Percentiles rank a stretch among this genome's conserved stretches.
These are phyloP conservation scores for Phyllostomus discolor DNA, from an alignment of 2,113 vertebrate genomes.

Conservation along the genomic window DNA sequence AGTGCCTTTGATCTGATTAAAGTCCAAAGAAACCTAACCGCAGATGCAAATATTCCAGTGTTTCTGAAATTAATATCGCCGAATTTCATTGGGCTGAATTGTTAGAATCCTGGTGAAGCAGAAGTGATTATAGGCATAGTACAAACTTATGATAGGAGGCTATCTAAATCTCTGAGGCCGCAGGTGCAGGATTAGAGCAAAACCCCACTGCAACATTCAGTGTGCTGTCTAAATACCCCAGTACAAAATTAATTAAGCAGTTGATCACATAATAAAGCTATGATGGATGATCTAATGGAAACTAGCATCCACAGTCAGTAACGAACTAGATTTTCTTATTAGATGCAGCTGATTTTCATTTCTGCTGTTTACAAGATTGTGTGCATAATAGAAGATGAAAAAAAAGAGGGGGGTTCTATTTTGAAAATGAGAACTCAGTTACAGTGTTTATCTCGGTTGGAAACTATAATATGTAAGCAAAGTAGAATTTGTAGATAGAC, in stretches of 20 bases:
- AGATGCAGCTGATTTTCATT: slow-evolving; percentile 81
- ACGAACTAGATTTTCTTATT: slow-evolving; percentile 80
- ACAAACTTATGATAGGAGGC: slow-evolving; percentile 78
- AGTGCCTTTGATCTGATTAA: slow-evolving; percentile 85
- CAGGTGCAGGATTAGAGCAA: slow-evolving; percentile 86
- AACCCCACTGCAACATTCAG: slow-evolving; percentile 80
- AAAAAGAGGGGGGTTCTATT: slow-evolving; percentile 62
- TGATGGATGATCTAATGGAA: slow-evolving; percentile 83
- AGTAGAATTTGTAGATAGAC: slow-evolving; percentile 83
- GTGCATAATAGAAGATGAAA: slow-evolving; percentile 75
- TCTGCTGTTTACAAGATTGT: slow-evolving; percentile 78
- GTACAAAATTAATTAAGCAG: slow-evolving; percentile 86
- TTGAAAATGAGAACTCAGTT: slow-evolving; percentile 81
- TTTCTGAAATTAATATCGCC: slow-evolving; percentile 80
- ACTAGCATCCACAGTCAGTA: slow-evolving; percentile 80
- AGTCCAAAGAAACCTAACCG: slow-evolving; percentile 82
- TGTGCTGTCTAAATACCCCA: slow-evolving; percentile 80
- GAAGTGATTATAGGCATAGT: slow-evolving; percentile 79
- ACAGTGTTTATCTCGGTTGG: slow-evolving; percentile 83
- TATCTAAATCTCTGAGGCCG: slow-evolving; percentile 81
- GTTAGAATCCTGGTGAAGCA: slow-evolving; percentile 76
- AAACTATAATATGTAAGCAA: slow-evolving; percentile 83
- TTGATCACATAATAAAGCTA: slow-evolving; percentile 85
- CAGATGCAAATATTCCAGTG: slow-evolving; percentile 83
- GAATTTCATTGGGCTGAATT: slow-evolving; percentile 79